phyloP scores from a whole-genome alignment of 92 coral and sea anemone genomes.

The Palythoa caribaeorum region DNA sequence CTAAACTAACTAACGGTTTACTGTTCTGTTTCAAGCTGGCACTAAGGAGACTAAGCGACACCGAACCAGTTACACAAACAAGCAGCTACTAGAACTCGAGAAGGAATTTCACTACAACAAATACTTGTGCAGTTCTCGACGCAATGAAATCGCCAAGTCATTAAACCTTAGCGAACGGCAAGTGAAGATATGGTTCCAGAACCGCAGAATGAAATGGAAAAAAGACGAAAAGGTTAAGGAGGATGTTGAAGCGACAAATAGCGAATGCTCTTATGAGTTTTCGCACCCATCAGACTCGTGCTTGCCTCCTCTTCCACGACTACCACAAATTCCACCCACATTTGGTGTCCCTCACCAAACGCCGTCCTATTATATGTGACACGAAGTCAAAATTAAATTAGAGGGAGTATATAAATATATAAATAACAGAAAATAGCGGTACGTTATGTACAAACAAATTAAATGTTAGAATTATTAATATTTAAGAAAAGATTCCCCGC shows the following conservation, averaged over 20 bases:
- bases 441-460: constrained; percentile 35
- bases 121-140: constrained; percentile 91
- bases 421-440: constrained; percentile 12
- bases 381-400: background rate
- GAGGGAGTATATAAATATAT: background rate
- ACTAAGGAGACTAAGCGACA: constrained; percentile 73
- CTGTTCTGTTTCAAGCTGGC: constrained; percentile 29
- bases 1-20: constrained; percentile 2
- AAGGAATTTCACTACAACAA: constrained; percentile 96
- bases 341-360: constrained; percentile 34
- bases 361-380: constrained; percentile 31
- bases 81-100: constrained; percentile 90
- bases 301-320: constrained; percentile 41
- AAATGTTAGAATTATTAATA: constrained; percentile 14
- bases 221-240: constrained; percentile 93
- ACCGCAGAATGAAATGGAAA: constrained; percentile 97
- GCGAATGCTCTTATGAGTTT: constrained; percentile 48
- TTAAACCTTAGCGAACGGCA: constrained; percentile 91
- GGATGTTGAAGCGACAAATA: constrained; percentile 44
- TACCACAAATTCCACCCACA: constrained; percentile 40
- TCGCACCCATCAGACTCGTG: constrained; percentile 49
- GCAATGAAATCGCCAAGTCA: constrained; percentile 92
- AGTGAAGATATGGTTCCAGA: constrained; percentile 97
- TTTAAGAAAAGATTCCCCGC: constrained; percentile 41
- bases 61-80: constrained; percentile 96